Evolutionary conservation across 1,140 invertebrate species (phyloP), one percentile per base, ranked within the genome.

Genomic region (Cecropterus lyciades): DNA sequence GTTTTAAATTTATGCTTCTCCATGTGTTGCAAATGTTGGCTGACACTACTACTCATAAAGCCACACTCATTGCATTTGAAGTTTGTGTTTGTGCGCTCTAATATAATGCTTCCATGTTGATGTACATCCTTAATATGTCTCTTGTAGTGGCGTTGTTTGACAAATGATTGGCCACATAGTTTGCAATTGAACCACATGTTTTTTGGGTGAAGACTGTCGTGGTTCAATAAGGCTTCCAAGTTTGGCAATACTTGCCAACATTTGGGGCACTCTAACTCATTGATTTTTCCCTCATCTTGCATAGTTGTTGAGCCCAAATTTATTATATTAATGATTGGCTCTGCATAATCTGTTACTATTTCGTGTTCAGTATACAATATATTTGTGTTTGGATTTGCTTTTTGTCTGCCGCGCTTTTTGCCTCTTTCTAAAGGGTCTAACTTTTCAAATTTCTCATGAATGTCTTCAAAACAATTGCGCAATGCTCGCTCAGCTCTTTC

Each of bases 1-100:
- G 15, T 73, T 63, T 83, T 81, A 49, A 92, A 92, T n/a, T 88
- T 87, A 68, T 92, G 89, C 57, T 90, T 92, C 37, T 92, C 89
- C 37, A 87, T 70, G 70, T 92, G 89, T 20, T 82, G 81, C 52
- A 89, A 74, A 75, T 90, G 82, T 57, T 75, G 57, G 9, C 65
- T 64, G 8, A 80, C 71, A 24, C 69, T 70, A 7, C 76, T 69
- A 51, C 20, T 82, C 1, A 48, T n/a, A 33, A 69, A 17, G 3
- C 77, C 83, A 78, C 89, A 92, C 51, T 77, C 57, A 1, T 70
- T 71, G 40, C 87, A 90, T 66, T 70, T 67, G 56, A 83, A 85
- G 0, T 51, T 49, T 13, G 11, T 69, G 8, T 68, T 57, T 11
- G 49, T 52, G 24, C 5, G 33, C 9, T 17, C 33, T 4, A 8